Conservation (phyloP, 2,888 invertebrate species). For the Apotomis capreana region DNA sequence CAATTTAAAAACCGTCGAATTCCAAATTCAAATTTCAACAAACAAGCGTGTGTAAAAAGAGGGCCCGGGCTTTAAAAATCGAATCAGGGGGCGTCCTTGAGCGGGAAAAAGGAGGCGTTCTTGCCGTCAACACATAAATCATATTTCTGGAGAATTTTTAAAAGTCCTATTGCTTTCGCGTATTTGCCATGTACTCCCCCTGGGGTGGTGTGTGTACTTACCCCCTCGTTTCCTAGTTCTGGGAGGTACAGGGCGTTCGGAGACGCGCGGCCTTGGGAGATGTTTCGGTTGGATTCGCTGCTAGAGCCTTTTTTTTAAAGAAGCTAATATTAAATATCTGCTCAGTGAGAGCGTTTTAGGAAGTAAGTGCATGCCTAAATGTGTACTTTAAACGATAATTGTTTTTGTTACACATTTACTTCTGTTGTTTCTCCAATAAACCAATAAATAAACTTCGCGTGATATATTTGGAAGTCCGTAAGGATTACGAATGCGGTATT, state of each 20-base stretch:
- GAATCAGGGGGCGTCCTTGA: constrained; percentile 82
- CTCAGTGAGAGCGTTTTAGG: too few species aligned
- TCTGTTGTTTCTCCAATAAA: too few species aligned
- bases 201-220: constrained; percentile 79
- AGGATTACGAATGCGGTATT: too few species aligned
- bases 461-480: too few species aligned
- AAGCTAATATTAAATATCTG: too few species aligned
- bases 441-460: too few species aligned
- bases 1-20: constrained; percentile 27
- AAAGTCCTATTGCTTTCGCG: constrained; percentile 84
- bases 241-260: constrained; percentile 48
- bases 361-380: too few species aligned
- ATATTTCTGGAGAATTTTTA: constrained; percentile 84
- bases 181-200: constrained; percentile 84
- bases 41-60: constrained; percentile 43
- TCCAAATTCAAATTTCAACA: constrained; percentile 41
- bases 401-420: too few species aligned
- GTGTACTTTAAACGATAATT: too few species aligned
- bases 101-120: constrained; percentile 71
- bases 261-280: constrained; percentile 55
- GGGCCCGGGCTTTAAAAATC: constrained; percentile 79
- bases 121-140: constrained; percentile 83
- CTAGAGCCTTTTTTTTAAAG: not conserved
- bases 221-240: constrained; percentile 83
- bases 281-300: constrained; percentile 1